Conservation (phyloP, 2,113 vertebrate species). For the Alectura lathami region DNA sequence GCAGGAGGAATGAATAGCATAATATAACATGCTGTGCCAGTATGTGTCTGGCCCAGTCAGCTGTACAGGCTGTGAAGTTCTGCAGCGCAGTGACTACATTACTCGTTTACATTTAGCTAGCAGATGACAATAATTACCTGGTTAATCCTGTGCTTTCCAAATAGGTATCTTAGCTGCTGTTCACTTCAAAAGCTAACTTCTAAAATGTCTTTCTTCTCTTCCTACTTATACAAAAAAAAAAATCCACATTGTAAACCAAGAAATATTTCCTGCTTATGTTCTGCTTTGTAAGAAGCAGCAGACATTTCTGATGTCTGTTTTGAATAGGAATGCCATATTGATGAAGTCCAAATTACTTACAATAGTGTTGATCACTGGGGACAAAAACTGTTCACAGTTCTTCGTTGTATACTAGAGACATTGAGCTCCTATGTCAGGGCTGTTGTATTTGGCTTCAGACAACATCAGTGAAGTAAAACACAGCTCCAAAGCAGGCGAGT, state of each 20-base stretch:
- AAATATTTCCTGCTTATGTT: background rate
- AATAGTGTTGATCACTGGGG: background rate
- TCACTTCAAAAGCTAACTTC: background rate
- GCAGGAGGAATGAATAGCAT: background rate
- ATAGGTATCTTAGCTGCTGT: background rate
- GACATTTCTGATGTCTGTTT: background rate
- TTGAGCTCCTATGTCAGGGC: background rate
- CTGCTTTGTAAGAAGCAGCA: background rate
- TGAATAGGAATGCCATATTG: background rate
- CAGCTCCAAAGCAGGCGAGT: background rate
- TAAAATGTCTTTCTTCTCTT: background rate
- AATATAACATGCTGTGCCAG: background rate
- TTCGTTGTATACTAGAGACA: background rate
- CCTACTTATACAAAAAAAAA: background rate
- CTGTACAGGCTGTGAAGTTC: background rate
- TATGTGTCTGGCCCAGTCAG: background rate
- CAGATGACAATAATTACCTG: background rate
- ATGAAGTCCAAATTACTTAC: background rate
- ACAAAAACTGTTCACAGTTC: background rate
- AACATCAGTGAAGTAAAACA: background rate
- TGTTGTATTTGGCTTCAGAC: background rate
- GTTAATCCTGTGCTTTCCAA: background rate
- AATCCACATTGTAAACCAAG: background rate
- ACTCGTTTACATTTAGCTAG: background rate
- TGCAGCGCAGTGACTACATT: background rate